Conservation (phyloP, 2,888 invertebrate species). For the Rosalia funebris region DNA sequence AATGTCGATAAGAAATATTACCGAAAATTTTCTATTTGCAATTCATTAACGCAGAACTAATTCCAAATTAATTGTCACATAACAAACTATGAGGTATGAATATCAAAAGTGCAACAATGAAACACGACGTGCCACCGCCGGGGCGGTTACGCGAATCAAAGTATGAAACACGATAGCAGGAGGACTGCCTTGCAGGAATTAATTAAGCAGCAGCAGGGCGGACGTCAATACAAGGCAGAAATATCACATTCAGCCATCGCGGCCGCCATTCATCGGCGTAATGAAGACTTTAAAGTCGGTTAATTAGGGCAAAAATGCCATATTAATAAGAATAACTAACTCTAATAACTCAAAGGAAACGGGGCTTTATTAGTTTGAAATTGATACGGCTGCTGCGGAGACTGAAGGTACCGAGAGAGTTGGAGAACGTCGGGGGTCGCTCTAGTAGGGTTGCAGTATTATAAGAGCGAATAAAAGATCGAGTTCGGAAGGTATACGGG, state of each 20-base stretch:
- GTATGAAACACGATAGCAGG: conserved; percentile 48
- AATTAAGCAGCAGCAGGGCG: conserved; percentile 45
- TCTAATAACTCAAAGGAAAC: conserved; percentile 46
- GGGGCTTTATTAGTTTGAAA: conserved; percentile 23
- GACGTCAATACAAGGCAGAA: conserved; percentile 42
- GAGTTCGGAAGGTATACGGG: too few relatives aligned
- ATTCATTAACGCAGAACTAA: too few relatives aligned
- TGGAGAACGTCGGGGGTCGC: too few relatives aligned
- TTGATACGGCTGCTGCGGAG: conserved; percentile 18
- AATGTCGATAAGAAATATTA: too few relatives aligned
- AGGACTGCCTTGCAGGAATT: conserved; percentile 50
- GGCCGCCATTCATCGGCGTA: conserved; percentile 40
- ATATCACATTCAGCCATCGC: conserved; percentile 39
- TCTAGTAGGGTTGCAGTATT: too few relatives aligned
- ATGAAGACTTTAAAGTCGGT: conserved; percentile 50
- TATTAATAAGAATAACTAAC: conserved; percentile 48
- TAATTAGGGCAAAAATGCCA: conserved; percentile 48
- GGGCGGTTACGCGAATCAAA: conserved; percentile 31
- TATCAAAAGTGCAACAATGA: not conserved
- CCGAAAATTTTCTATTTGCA: too few relatives aligned
- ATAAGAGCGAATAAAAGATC: too few relatives aligned
- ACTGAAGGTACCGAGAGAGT: not conserved
- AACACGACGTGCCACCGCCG: not conserved
- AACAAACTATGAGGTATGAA: too few relatives aligned
- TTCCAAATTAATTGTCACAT: too few relatives aligned